phyloP scores from a whole-genome alignment of 2,113 vertebrate species.

The Piaya cayana region DNA sequence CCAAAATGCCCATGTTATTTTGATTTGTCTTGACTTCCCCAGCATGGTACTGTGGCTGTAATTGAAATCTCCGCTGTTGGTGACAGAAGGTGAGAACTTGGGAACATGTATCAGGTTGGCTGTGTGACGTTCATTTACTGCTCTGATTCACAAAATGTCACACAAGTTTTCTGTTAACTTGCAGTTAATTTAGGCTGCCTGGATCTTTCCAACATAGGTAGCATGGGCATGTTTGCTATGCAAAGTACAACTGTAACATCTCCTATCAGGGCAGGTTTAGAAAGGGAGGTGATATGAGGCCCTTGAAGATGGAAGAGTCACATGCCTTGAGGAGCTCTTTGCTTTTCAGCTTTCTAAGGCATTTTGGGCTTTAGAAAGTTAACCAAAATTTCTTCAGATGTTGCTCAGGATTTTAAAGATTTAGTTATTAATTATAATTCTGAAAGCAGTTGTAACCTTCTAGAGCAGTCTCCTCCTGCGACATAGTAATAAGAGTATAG shows the following conservation, averaged over 20 bases:
- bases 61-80: not conserved
- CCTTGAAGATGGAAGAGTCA: not conserved
- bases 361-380: not conserved
- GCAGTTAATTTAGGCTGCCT: not conserved
- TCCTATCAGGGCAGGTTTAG: not conserved
- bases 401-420: not conserved
- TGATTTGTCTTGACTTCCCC: not conserved
- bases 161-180: not conserved
- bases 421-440: not conserved
- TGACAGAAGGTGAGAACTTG: not conserved
- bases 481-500: not conserved
- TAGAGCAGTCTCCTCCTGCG: not conserved
- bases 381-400: not conserved
- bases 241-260: not conserved
- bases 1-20: not conserved
- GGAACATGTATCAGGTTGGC: not conserved
- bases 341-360: not conserved
- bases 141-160: not conserved
- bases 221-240: accelerated
- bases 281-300: not conserved
- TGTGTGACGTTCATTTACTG: not conserved
- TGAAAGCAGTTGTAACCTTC: not conserved
- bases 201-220: not conserved
- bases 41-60: not conserved
- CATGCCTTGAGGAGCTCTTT: not conserved